Conservation (phyloP, 2,888 invertebrate genomes). For the Noctuana brunneofusca region DNA sequence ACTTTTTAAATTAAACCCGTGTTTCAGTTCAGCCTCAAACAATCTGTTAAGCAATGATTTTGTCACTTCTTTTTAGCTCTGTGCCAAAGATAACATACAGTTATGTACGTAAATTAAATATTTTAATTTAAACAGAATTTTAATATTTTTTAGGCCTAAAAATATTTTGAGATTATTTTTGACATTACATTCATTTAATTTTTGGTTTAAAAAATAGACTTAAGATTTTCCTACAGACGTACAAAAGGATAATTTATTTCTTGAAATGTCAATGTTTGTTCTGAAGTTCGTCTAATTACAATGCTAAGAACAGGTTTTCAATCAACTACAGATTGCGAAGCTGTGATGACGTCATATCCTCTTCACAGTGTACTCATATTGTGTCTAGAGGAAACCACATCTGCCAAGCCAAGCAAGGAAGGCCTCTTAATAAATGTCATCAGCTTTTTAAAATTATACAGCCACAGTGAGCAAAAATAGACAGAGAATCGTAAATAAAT, state of each 20-base stretch:
- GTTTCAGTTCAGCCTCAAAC: slow-evolving; percentile 5
- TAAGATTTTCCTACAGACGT: too few relatives aligned
- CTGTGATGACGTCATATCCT: neutral
- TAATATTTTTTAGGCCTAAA: too few relatives aligned
- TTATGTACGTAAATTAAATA: neutral
- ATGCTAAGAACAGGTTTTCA: neutral
- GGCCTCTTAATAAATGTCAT: neutral
- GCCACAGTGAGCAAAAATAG: neutral
- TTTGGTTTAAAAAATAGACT: too few relatives aligned
- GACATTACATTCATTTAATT: too few relatives aligned
- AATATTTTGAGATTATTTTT: too few relatives aligned
- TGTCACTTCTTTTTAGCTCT: neutral
- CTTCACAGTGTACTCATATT: neutral
- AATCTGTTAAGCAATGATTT: slow-evolving; percentile 2
- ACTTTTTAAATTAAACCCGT: slow-evolving; percentile 19
- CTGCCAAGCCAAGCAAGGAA: too few relatives aligned
- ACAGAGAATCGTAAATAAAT: neutral
- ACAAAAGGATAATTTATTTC: neutral
- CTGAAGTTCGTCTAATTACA: neutral
- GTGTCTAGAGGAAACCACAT: neutral
- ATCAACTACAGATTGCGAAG: neutral
- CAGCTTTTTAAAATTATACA: too few relatives aligned
- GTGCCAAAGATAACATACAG: neutral
- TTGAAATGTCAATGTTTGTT: neutral
- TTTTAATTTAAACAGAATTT: too few relatives aligned